Percentiles rank a stretch among this genome's conserved stretches.
These are phyloP conservation scores for Bujurquina vittata DNA, from an alignment of 2,113 vertebrate genomes.

Conservation along the genomic window DNA sequence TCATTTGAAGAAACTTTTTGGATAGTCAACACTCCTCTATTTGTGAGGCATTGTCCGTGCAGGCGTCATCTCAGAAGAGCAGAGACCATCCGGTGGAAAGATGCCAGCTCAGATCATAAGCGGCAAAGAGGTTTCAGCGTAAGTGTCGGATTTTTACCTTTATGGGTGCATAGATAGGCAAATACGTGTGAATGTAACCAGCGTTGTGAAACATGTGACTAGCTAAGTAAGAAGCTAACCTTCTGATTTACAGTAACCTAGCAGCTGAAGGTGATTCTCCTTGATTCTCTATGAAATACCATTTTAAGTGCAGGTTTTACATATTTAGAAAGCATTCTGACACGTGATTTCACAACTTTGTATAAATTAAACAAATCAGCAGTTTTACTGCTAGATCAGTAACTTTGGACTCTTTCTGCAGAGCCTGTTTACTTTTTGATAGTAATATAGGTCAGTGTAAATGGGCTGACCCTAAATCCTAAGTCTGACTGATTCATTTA, in stretches of 20 bases:
- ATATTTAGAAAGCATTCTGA: background rate
- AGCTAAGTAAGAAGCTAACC: constrained; percentile 44
- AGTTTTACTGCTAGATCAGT: background rate
- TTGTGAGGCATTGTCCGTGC: background rate
- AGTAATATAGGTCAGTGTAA: background rate
- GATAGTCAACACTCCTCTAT: background rate
- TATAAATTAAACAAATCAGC: background rate
- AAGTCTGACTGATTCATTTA: background rate
- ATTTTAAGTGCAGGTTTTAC: background rate
- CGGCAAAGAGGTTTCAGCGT: constrained; percentile 82
- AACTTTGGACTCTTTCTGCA: background rate
- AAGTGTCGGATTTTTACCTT: constrained; percentile 51
- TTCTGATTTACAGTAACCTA: background rate
- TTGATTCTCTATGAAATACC: background rate
- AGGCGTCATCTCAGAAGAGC: background rate
- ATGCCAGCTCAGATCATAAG: constrained; percentile 82
- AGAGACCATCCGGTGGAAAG: background rate
- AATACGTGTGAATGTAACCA: background rate
- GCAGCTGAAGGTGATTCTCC: background rate
- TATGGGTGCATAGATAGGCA: background rate
- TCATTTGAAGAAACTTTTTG: background rate
- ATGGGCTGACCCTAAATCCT: background rate
- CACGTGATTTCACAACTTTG: background rate
- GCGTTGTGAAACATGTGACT: background rate
- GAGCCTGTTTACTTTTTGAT: background rate